phyloP scores from a whole-genome alignment of 2,113 vertebrate genomes.

The Emydura subglobosa region DNA sequence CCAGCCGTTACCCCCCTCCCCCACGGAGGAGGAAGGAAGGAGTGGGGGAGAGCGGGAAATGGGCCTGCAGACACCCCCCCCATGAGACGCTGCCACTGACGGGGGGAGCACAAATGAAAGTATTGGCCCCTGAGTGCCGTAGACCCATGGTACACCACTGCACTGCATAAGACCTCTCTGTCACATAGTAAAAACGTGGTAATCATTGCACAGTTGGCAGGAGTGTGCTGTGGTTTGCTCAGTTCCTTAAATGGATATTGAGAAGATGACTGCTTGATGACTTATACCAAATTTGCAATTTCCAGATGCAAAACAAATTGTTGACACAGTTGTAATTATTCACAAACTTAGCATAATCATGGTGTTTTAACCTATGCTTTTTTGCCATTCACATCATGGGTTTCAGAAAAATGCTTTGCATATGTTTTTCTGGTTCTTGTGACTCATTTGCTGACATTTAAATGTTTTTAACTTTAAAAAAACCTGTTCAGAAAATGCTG shows the following conservation, averaged over 20 bases:
- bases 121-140: too few relatives aligned
- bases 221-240: background rate
- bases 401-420: slow-evolving; percentile 44
- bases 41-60: too few relatives aligned
- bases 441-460: slow-evolving; percentile 44
- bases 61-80: too few relatives aligned
- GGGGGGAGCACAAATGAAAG: too few relatives aligned
- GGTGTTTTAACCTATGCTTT: background rate
- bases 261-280: background rate
- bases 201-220: background rate
- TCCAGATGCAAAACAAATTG: background rate
- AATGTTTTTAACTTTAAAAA: slow-evolving; percentile 19
- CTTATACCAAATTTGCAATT: slow-evolving; percentile 17
- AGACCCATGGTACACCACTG: too few relatives aligned
- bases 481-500: slow-evolving; percentile 6
- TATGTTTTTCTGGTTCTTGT: slow-evolving; percentile 29
- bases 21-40: too few relatives aligned
- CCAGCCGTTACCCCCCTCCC: too few relatives aligned
- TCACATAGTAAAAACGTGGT: background rate
- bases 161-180: background rate
- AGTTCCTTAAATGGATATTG: background rate
- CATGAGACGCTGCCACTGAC: too few relatives aligned
- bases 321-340: slow-evolving; percentile 36
- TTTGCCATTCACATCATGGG: background rate
- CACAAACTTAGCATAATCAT: slow-evolving; percentile 50